Evolutionary conservation across 2,113 vertebrate species (phyloP).

Genomic region (Aegithalos caudatus): DNA sequence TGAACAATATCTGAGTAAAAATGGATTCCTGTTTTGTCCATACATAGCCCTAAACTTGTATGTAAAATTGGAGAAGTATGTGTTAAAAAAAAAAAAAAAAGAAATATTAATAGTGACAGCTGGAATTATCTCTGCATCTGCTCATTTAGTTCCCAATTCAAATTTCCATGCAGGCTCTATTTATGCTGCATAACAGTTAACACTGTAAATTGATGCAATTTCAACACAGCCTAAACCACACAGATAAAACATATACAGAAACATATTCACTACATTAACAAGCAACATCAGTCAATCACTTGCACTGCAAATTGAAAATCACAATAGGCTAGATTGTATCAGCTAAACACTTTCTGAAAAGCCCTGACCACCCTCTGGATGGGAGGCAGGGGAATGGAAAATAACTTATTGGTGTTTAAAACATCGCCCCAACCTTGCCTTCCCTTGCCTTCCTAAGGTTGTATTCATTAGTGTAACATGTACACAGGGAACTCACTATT

Average conservation of each 20-base stretch:
- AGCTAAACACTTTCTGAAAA: not conserved
- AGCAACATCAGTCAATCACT: not conserved
- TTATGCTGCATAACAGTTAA: not conserved
- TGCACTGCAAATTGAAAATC: not conserved
- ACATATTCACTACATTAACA: not conserved
- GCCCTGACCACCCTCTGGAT: not conserved
- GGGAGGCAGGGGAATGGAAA: not conserved
- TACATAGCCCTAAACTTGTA: not conserved
- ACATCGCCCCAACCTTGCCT: not conserved
- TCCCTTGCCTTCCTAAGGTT: not conserved
- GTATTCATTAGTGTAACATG: not conserved
- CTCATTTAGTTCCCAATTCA: constrained; percentile 8
- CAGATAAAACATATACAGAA: not conserved
- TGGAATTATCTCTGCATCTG: constrained; percentile 19
- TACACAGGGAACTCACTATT: not conserved
- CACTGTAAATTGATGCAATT: not conserved
- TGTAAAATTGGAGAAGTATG: not conserved
- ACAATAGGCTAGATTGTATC: not conserved
- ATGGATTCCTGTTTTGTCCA: not conserved
- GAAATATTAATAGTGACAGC: constrained; percentile 6
- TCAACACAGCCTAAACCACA: not conserved
- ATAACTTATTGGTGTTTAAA: not conserved
- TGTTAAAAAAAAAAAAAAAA: not conserved
- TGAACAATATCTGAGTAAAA: not conserved
- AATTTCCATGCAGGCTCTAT: not conserved